Evolutionary conservation across 2,888 invertebrate genomes (phyloP).

Genomic region (Himalopsyche japonica): DNA sequence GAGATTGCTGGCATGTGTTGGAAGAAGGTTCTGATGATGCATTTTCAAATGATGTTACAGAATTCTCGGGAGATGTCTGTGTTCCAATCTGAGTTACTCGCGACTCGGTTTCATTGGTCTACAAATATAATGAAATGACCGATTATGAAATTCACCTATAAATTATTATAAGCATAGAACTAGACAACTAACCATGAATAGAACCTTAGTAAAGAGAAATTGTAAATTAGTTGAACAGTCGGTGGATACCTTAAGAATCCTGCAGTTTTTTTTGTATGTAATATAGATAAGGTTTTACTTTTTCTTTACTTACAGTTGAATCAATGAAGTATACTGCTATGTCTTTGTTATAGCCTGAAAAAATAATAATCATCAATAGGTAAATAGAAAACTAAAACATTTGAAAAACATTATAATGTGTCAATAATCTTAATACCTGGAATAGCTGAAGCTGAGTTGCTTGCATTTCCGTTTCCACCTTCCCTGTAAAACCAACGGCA

Average conservation of each 20-base stretch:
- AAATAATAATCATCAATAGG: too few relatives aligned
- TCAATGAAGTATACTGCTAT: neutral
- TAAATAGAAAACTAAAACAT: too few relatives aligned
- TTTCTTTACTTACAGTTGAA: neutral
- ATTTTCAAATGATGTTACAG: neutral
- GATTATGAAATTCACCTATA: too few relatives aligned
- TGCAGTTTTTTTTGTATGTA: too few relatives aligned
- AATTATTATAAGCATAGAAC: too few relatives aligned
- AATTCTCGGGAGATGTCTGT: conserved; percentile 69
- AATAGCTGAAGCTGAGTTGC: neutral
- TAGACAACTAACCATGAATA: too few relatives aligned
- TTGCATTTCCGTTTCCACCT: neutral
- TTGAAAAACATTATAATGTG: too few relatives aligned
- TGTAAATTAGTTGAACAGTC: too few relatives aligned
- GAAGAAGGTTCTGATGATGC: conserved; percentile 42
- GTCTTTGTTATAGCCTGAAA: neutral
- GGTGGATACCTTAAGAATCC: too few relatives aligned
- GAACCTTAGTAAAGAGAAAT: too few relatives aligned
- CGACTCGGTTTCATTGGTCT: conserved; percentile 47
- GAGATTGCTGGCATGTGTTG: conserved; percentile 40
- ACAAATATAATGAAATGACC: neutral
- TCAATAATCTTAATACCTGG: neutral
- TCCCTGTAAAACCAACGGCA: neutral
- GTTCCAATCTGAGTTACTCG: conserved; percentile 67
- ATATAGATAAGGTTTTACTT: neutral